These are phyloP conservation scores for Reinhardtius hippoglossoides DNA, from an alignment of 2,113 vertebrate species.

Conservation along the genomic window DNA sequence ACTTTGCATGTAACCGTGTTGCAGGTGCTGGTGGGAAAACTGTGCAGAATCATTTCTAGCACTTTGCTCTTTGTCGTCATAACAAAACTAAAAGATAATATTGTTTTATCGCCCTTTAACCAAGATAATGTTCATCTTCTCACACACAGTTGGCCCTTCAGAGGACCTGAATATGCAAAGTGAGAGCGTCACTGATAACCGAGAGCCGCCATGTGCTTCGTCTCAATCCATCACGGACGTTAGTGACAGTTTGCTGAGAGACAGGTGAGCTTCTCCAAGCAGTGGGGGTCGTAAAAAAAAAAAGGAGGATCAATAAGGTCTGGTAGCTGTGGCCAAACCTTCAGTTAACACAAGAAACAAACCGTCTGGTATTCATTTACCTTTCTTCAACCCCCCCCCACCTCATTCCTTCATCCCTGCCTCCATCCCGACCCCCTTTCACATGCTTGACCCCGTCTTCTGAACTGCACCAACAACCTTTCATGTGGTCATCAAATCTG, in stretches of 20 bases:
- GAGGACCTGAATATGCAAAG: slow-evolving; percentile 1
- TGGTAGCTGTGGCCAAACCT: slow-evolving; percentile 56
- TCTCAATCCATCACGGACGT: slow-evolving; percentile 25
- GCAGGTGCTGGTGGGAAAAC: slow-evolving; percentile 27
- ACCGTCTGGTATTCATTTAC: slow-evolving; percentile 73
- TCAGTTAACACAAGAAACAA: slow-evolving; percentile 58
- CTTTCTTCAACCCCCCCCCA: slow-evolving; percentile 48
- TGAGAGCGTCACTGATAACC: slow-evolving; percentile 29
- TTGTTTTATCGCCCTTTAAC: neutral
- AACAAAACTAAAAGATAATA: neutral
- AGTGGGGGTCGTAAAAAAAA: slow-evolving; percentile 4
- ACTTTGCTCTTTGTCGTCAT: slow-evolving; percentile 11
- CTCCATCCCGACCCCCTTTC: slow-evolving; percentile 49
- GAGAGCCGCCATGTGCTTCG: neutral
- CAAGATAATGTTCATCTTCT: neutral
- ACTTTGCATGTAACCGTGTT: neutral
- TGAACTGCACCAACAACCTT: slow-evolving; percentile 56
- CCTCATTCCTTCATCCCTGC: slow-evolving; percentile 49
- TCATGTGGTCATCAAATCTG: slow-evolving; percentile 42
- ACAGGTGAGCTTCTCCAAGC: slow-evolving; percentile 26
- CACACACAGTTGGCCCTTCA: slow-evolving; percentile 5
- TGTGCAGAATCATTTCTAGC: slow-evolving; percentile 1
- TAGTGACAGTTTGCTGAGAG: slow-evolving; percentile 27
- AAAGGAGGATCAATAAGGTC: slow-evolving; percentile 55
- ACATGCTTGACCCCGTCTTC: slow-evolving; percentile 63